Evolutionary conservation across 2,113 vertebrate species (phyloP).

Genomic region (Sapayoa aenigma): DNA sequence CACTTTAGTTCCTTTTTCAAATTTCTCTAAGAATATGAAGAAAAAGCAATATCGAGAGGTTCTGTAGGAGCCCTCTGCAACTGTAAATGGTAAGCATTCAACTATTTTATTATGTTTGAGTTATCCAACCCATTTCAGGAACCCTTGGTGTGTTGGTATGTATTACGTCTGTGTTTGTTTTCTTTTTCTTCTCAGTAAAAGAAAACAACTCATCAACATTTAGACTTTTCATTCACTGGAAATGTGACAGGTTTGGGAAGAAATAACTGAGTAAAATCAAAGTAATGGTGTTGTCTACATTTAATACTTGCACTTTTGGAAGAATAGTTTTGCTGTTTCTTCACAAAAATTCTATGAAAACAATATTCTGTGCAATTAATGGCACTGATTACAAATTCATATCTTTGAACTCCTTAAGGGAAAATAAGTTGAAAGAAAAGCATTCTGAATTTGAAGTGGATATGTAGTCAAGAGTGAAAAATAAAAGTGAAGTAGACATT

Average conservation of each 20-base stretch:
- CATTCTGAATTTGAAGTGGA: conserved; percentile 12
- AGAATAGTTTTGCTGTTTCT: background rate
- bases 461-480: conserved; percentile 32
- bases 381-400: conserved; percentile 3
- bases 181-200: background rate
- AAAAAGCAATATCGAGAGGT: background rate
- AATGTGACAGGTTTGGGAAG: background rate
- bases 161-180: background rate
- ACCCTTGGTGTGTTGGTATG: background rate
- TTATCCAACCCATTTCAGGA: background rate
- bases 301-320: background rate
- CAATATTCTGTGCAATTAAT: background rate
- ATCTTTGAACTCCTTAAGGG: conserved; percentile 18
- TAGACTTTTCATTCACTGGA: background rate
- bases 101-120: background rate
- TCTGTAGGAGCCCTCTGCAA: background rate
- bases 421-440: conserved; percentile 35
- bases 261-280: background rate
- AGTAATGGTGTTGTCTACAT: background rate
- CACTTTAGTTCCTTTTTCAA: background rate
- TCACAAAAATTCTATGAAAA: background rate
- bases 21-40: background rate
- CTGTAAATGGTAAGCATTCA: background rate
- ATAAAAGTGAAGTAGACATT: conserved; percentile 29
- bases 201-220: background rate